Percentiles rank a stretch among this genome's conserved stretches.
Evolutionary conservation across 2,797 vertebrate genomes (phyloP).

Genomic region (Pseudochirops cupreus): DNA sequence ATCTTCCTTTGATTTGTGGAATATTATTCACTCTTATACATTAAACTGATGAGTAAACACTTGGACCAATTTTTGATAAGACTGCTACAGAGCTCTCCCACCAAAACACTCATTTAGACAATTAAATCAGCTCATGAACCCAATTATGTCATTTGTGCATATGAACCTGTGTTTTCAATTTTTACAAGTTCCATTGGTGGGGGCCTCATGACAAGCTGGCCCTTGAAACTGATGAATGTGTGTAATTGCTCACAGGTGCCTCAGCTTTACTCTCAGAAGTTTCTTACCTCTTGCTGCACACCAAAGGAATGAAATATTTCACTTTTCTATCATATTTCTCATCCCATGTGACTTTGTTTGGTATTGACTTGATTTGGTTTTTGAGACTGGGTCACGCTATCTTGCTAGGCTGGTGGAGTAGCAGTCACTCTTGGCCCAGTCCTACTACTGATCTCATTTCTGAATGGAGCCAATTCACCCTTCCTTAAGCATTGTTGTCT

Average conservation of each 20-base stretch:
- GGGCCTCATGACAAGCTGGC: constrained; percentile 37
- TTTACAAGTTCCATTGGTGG: constrained; percentile 46
- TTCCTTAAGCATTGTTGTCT: neutral
- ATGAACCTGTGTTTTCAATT: constrained; percentile 5
- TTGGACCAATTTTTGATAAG: neutral
- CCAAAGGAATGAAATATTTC: neutral
- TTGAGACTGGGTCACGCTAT: neutral
- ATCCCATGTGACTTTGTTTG: neutral
- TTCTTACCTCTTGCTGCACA: neutral
- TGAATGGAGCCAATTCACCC: neutral
- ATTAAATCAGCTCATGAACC: constrained; percentile 2
- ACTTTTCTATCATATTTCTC: neutral
- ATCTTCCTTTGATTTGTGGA: constrained; percentile 10
- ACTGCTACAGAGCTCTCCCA: neutral
- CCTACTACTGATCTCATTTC: neutral
- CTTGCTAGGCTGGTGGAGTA: neutral
- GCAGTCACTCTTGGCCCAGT: neutral
- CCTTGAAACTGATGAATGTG: constrained; percentile 46
- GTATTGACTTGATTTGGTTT: neutral
- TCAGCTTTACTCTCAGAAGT: constrained; percentile 19
- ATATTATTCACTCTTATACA: neutral
- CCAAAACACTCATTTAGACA: constrained; percentile 18
- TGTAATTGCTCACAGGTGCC: constrained; percentile 25
- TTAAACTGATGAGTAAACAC: constrained; percentile 17
- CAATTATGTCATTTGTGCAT: constrained; percentile 19